A percentile compares a stretch with the other conserved stretches of the same genome.
phyloP scores from a whole-genome alignment of 2,113 vertebrate species.

The Planiliza haematocheilus region DNA sequence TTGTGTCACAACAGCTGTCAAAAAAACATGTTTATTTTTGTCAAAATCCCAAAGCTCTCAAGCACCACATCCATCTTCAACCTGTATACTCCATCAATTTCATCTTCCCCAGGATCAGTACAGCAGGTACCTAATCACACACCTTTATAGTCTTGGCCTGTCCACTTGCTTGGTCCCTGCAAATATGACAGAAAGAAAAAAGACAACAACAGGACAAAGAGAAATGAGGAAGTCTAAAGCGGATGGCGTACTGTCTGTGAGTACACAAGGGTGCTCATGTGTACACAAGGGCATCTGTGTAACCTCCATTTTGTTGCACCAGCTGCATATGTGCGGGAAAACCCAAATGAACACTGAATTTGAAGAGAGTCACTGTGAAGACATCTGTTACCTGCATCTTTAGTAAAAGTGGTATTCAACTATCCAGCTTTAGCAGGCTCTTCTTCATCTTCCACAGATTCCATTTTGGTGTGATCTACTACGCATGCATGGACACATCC shows the following conservation, averaged over 20 bases:
- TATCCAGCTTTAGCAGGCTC: too few relatives aligned
- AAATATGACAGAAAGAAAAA: slow-evolving; percentile 48
- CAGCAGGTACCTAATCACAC: slow-evolving; percentile 44
- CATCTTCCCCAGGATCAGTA: slow-evolving; percentile 33
- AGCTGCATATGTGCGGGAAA: too few relatives aligned
- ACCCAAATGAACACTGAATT: too few relatives aligned
- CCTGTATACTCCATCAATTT: slow-evolving; percentile 55
- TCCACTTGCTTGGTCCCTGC: slow-evolving; percentile 60
- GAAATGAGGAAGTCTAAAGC: slow-evolving; percentile 32
- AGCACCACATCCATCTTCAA: slow-evolving; percentile 39
- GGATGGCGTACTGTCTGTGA: neutral
- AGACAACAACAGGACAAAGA: slow-evolving; percentile 60
- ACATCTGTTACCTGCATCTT: too few relatives aligned
- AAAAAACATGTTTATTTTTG: neutral
- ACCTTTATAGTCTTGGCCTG: slow-evolving; percentile 36
- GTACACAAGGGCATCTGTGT: too few relatives aligned
- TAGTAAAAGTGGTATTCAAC: too few relatives aligned
- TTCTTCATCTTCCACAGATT: too few relatives aligned
- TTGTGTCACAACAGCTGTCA: slow-evolving; percentile 39
- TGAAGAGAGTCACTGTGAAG: too few relatives aligned
- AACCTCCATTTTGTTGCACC: too few relatives aligned
- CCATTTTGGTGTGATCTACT: too few relatives aligned
- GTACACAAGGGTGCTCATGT: neutral
- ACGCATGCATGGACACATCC: too few relatives aligned
- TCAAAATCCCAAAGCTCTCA: slow-evolving; percentile 59